Base-by-base conservation (phyloP, 2,113 vertebrate genomes). In the Tetraodon nigroviridis region DNA sequence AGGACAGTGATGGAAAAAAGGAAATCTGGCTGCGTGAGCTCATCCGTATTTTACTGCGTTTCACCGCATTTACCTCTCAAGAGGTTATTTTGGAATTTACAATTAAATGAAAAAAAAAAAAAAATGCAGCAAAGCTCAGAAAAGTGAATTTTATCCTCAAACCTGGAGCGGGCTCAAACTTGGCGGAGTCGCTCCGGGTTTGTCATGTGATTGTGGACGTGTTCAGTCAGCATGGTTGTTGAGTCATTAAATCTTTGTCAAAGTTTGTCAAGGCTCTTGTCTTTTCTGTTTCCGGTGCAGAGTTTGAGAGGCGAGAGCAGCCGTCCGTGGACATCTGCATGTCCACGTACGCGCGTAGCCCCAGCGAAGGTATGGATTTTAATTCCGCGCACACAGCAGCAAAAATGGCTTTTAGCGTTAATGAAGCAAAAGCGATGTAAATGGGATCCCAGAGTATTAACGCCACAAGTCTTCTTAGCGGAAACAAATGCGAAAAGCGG, bases 151-250 rank as follows among this genome's bases (percentile, higher is more conserved):
- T 69, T 6, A 71, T 69, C 27, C 20, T 73, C 1, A 32, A 65
- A 56, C 46, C 50, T 7, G 15, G 63, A 42, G 32, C 22, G n/a
- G 8, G 12, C n/a, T n/a, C n/a, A n/a, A n/a, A n/a, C 7, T 53
- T 42, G 54, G 37, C 18, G 65, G 37, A 49, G 55, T 5, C 16
- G 22, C 66, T 66, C 40, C 42, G 61, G 80, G 62, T 71, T 78
- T 78, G 78, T 85, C 77, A 69, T 81, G 79, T 87, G 79, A 76
- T 84, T 54, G 84, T 86, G 75, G 82, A 76, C 24, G 21, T 86
- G 67, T 84, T 76, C 64, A 69, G 79, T 86, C 76, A 76, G 86
- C 86, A 86, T 88, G 86, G 73, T 73, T 84, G 71, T 86, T 83
- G 69, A 52, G 73, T 84, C 73, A 88, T 84, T 86, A 86, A 87